These are phyloP conservation scores for Microtus montanus DNA, from an alignment of 2,113 vertebrate species.

Conservation along the genomic window DNA sequence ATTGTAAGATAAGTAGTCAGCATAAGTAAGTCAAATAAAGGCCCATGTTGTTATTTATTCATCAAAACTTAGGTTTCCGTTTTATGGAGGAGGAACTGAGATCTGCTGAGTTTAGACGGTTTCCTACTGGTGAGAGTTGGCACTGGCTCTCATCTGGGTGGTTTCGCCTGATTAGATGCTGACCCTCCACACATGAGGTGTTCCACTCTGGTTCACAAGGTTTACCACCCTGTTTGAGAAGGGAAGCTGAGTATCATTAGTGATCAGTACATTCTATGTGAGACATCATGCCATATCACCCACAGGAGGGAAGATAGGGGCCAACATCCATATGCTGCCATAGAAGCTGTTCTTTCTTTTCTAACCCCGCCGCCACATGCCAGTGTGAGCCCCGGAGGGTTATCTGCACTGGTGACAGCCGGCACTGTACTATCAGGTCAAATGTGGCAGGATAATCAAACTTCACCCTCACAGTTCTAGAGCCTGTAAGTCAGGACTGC, in stretches of 20 bases:
- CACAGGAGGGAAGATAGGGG: too few relatives aligned
- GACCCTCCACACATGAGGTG: not conserved
- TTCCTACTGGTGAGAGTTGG: not conserved
- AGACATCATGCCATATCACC: accelerated
- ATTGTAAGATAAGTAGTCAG: not conserved
- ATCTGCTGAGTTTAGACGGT: too few relatives aligned
- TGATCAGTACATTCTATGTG: not conserved
- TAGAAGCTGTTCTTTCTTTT: not conserved
- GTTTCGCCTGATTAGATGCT: accelerated
- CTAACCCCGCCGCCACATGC: too few relatives aligned
- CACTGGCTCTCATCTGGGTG: not conserved
- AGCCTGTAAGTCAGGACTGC: not conserved
- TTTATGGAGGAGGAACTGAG: not conserved
- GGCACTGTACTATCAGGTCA: accelerated
- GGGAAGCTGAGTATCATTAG: not conserved
- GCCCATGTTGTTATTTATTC: too few relatives aligned
- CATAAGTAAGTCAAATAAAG: not conserved
- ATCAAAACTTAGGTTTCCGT: not conserved
- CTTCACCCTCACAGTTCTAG: not conserved
- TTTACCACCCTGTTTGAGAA: not conserved
- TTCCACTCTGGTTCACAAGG: not conserved
- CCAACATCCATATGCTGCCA: not conserved
- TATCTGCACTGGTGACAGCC: not conserved
- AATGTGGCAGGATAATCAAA: too few relatives aligned
- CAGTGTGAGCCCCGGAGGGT: not conserved